A percentile compares a stretch with the other conserved stretches of the same genome.
Conservation (phyloP, 2,888 invertebrate genomes). For the Axea sp. region DNA sequence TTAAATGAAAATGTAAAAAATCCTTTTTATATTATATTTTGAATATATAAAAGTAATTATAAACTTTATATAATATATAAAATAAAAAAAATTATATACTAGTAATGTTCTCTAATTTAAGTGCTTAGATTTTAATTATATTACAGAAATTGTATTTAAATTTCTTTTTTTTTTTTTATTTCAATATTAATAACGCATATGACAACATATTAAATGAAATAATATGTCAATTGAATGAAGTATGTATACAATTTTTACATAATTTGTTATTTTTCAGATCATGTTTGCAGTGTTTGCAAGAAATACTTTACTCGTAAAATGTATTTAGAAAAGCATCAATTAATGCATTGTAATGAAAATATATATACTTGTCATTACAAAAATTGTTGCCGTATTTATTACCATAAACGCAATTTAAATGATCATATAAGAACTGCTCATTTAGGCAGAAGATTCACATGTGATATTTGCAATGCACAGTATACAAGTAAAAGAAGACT, state of each 20-base stretch:
- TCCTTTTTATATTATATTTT: too few relatives aligned
- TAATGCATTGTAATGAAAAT: constrained; percentile 68
- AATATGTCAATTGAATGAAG: too few relatives aligned
- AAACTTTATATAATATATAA: too few relatives aligned
- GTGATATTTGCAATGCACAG: constrained; percentile 67
- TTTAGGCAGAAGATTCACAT: constrained; percentile 78
- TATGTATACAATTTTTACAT: neutral
- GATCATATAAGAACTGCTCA: constrained; percentile 81
- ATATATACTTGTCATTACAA: constrained; percentile 74
- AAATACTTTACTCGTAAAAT: constrained; percentile 66
- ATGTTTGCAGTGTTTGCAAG: constrained; percentile 70
- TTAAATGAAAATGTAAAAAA: too few relatives aligned
- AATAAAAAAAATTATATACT: too few relatives aligned
- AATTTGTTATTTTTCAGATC: constrained; percentile 32
- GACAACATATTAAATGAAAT: too few relatives aligned
- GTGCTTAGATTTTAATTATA: too few relatives aligned
- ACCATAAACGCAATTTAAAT: constrained; percentile 81
- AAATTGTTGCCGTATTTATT: constrained; percentile 80
- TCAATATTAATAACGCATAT: too few relatives aligned
- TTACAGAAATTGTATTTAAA: too few relatives aligned
- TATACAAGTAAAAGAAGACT: constrained; percentile 65
- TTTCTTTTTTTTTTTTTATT: too few relatives aligned
- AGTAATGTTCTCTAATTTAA: too few relatives aligned
- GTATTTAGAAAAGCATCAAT: constrained; percentile 63
- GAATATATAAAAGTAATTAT: too few relatives aligned